Evolutionary conservation across 2,797 vertebrate species (phyloP), one percentile per base, ranked within the genome.

Genomic region (Mergus octosetaceus): DNA sequence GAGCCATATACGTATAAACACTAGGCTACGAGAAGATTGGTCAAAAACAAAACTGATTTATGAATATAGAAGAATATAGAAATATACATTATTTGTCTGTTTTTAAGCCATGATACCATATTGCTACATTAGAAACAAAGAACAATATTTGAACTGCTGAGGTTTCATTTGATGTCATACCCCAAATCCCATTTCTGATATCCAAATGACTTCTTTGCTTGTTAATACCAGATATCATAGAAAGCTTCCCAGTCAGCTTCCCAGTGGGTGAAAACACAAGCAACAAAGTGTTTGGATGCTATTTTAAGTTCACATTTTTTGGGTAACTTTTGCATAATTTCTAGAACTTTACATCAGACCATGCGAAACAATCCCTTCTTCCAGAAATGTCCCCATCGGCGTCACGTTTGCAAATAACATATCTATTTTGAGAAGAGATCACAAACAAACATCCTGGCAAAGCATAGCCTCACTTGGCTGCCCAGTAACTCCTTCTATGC

Each of bases 71-170:
- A 5, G 13, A 76, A 53, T 39, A n/a, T 22, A 20, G 34, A 73
- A 80, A 80, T n/a, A 51, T 2, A 1, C 3, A 22, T 7, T 64
- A 28, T 9, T 78, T 7, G 71, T 68, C 64, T 30, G 10, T 79
- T 89, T 87, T 15, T 73, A 20, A 68, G 4, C 11, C 14, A 10
- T 18, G 45, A 71, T 49, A 60, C 9, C 17, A 5, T 28, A 38
- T 18, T 11, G 57, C 43, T 85, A 6, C 32, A 27, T 68, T 47
- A 68, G 81, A n/a, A 85, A 54, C 10, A 38, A 77, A 72, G 13
- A 9, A 51, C 15, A 22, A 85, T 74, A 68, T 85, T 8, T 49
- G 20, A 77, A 71, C 13, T 39, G 14, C 32, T 0, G 0, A 32
- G 36, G 34, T 85, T 79, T 85, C 32, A 79, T 14, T 27, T 28